Conservation (phyloP, 2,888 invertebrate species). For the Drosophila nr. perissopoda region DNA sequence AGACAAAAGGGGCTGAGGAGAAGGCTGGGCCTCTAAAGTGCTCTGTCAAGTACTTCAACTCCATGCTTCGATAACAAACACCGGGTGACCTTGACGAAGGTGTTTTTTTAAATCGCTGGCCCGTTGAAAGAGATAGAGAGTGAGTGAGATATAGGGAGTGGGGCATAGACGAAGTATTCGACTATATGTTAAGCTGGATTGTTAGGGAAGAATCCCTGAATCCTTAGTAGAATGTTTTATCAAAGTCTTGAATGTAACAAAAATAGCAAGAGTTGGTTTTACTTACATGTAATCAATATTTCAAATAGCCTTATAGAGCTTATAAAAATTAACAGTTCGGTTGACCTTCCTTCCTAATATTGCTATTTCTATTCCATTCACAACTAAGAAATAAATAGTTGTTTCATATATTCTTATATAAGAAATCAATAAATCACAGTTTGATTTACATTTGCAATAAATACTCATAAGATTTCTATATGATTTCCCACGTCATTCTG, state of each 20-base stretch:
- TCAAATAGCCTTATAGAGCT: not conserved
- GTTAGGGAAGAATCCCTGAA: not conserved
- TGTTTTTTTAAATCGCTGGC: conserved; percentile 22
- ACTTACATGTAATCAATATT: not conserved
- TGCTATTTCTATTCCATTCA: not conserved
- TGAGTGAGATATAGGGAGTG: not conserved
- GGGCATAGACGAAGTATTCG: not conserved
- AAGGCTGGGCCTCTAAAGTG: conserved; percentile 3
- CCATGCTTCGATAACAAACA: conserved; percentile 47
- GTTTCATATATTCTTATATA: not conserved
- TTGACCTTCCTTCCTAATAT: not conserved
- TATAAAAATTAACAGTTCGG: not conserved
- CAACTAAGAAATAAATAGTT: not conserved
- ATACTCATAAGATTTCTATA: not conserved
- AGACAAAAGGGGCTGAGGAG: not conserved
- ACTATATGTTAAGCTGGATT: not conserved
- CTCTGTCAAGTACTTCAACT: conserved; percentile 28
- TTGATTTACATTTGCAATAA: not conserved
- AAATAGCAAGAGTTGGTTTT: not conserved
- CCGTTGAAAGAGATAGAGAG: not conserved
- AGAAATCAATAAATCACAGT: not conserved
- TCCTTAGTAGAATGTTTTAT: not conserved
- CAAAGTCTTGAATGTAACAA: not conserved
- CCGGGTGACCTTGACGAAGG: conserved; percentile 57
- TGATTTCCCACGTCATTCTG: not conserved